These are phyloP conservation scores for Drosophila azteca DNA, from an alignment of 1,140 invertebrate genomes.

Conservation along the genomic window DNA sequence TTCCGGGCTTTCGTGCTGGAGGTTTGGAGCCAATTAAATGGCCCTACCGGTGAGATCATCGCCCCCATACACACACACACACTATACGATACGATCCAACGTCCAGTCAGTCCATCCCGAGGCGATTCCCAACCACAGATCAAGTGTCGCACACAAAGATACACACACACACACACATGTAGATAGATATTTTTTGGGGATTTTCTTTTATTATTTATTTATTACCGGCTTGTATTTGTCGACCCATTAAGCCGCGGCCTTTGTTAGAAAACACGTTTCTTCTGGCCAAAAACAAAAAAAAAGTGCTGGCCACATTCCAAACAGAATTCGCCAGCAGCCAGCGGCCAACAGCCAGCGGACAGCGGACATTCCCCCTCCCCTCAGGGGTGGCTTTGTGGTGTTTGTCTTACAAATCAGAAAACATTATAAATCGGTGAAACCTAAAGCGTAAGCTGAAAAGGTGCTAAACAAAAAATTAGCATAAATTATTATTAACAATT, in stretches of 20 bases:
- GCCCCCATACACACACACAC: slow-evolving; percentile 57
- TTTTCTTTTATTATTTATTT: slow-evolving; percentile 82
- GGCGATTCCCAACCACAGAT: slow-evolving; percentile 51
- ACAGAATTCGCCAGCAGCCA: slow-evolving; percentile 71
- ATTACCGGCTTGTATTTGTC: slow-evolving; percentile 76
- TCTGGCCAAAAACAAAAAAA: slow-evolving; percentile 12
- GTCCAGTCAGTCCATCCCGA: slow-evolving; percentile 9
- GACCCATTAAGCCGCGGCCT: slow-evolving; percentile 68
- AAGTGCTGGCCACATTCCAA: slow-evolving; percentile 51
- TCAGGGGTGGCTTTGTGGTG: slow-evolving; percentile 7
- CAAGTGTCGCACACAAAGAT: slow-evolving; percentile 50
- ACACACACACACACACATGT: slow-evolving; percentile 14
- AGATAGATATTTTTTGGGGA: slow-evolving; percentile 64
- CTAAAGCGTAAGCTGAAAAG: slow-evolving; percentile 36
- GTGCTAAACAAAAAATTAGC: slow-evolving; percentile 73
- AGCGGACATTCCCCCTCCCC: slow-evolving; percentile 55
- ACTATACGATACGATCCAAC: slow-evolving; percentile 11
- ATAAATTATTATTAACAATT: slow-evolving; percentile 79
- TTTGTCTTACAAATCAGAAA: slow-evolving; percentile 79
- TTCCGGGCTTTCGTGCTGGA: neutral
- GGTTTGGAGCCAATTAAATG: slow-evolving; percentile 70
- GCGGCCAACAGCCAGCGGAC: slow-evolving; percentile 43
- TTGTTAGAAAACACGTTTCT: slow-evolving; percentile 78
- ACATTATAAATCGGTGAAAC: slow-evolving; percentile 75
- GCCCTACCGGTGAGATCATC: slow-evolving; percentile 70